Conservation (phyloP, 2,113 vertebrate species). For the Chionomys nivalis region DNA sequence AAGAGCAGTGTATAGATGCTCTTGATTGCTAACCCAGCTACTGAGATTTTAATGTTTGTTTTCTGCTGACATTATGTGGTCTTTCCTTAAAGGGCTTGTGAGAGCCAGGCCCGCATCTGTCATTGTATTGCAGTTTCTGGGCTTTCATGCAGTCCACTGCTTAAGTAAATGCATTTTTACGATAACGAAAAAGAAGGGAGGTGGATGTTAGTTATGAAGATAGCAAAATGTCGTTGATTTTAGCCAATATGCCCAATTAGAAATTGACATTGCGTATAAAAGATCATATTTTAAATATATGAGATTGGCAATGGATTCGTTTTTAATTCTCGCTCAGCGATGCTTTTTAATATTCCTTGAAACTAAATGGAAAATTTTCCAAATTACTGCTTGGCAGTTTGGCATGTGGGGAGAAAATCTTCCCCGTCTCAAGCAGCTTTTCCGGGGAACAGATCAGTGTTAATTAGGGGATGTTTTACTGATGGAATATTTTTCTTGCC, state of each 20-base stretch:
- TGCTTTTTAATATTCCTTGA: slow-evolving; percentile 73
- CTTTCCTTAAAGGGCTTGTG: not conserved
- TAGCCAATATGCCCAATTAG: slow-evolving; percentile 53
- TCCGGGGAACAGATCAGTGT: slow-evolving; percentile 77
- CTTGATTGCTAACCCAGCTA: not conserved
- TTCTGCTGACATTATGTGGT: slow-evolving; percentile 2
- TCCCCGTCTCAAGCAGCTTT: slow-evolving; percentile 70
- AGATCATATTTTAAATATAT: slow-evolving; percentile 46
- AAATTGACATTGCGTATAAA: slow-evolving; percentile 40
- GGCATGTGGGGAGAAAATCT: slow-evolving; percentile 31
- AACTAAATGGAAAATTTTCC: slow-evolving; percentile 79
- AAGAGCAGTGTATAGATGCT: not conserved
- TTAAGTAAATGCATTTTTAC: slow-evolving; percentile 30
- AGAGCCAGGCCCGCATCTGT: not conserved
- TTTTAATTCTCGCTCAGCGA: slow-evolving; percentile 67
- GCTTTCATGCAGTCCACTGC: not conserved
- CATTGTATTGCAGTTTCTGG: not conserved
- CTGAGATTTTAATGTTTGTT: not conserved
- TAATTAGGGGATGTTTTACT: slow-evolving; percentile 75
- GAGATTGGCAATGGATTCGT: slow-evolving; percentile 43
- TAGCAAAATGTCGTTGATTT: slow-evolving; percentile 45
- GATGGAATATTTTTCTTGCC: slow-evolving; percentile 77
- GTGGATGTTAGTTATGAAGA: slow-evolving; percentile 14
- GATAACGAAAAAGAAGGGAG: not conserved
- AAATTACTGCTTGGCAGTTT: slow-evolving; percentile 70